These are phyloP conservation scores for Ophiothrix spiculata DNA, from an alignment of 35 echinoderm and acorn worm genomes.

Conservation along the genomic window DNA sequence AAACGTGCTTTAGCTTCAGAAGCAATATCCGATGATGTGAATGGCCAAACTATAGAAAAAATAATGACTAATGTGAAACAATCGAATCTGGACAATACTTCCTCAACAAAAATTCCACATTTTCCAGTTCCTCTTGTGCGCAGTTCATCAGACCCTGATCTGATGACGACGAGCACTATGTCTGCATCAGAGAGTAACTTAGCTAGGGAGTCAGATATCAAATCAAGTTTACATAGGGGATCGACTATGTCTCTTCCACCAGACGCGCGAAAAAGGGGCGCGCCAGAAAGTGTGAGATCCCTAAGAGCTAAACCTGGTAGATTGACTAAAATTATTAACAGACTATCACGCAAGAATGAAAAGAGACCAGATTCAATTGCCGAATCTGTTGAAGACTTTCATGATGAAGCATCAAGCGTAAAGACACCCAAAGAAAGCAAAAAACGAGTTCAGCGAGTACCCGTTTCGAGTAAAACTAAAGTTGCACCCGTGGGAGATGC, in stretches of 20 bases:
- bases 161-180: not conserved
- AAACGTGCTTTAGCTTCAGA: no score
- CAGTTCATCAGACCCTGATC: not conserved
- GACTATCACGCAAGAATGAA: not conserved
- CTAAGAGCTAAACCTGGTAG: slow-evolving; percentile 1
- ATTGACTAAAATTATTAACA: slow-evolving; percentile 24
- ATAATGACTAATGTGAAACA: no score
- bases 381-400: not conserved
- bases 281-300: not conserved
- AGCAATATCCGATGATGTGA: no score
- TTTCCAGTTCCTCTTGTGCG: slow-evolving; percentile 8
- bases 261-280: slow-evolving; percentile 15
- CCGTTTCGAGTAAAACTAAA: not conserved
- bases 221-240: not conserved
- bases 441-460: not conserved
- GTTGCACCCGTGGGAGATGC: not conserved
- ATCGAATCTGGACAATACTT: no score
- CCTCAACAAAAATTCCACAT: no score
- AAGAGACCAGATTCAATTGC: slow-evolving; percentile 13
- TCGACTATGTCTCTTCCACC: slow-evolving; percentile 28
- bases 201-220: not conserved
- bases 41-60: no score
- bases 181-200: not conserved
- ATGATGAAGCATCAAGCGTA: not conserved
- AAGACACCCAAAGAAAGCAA: not conserved